Evolutionary conservation across 2,113 vertebrate species (phyloP), one percentile per base, ranked within the genome.

Genomic region (Centrocercus urophasianus): DNA sequence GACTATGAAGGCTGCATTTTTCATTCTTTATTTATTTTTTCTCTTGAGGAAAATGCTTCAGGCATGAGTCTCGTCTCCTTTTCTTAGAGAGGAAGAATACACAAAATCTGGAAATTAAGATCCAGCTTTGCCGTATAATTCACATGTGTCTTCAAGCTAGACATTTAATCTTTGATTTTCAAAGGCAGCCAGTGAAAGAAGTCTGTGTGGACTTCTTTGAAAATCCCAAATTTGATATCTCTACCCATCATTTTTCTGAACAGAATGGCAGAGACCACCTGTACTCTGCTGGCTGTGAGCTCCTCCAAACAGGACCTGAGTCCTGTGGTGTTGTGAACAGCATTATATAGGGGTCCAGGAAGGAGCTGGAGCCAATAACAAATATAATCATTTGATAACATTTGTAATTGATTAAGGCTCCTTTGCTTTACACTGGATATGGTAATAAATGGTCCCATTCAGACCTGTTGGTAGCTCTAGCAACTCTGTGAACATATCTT

Each of bases 241-340:
- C 9, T 72, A n/a, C 61, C n/a, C 5, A 15, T 94, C 24, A 11
- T 10, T 34, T 79, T 15, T 76, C 12, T 21, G 22, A 11, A 13
- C 38, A 63, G 54, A 73, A 57, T 17, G 16, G 22, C 30, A 71
- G 74, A 83, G 12, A 40, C 32, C 7, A 12, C 43, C 17, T 54
- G 30, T 48, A 75, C 32, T 45, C 60, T 75, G 18, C 38, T 43
- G 52, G 5, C 47, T 82, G 16, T 2, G 7, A 89, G 21, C 3
- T 77, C 32, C 47, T 76, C 3, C 2, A 10, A 63, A 25, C 13
- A 70, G 43, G 28, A 73, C 25, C 12, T 5, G 5, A 25, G 8
- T 87, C 2, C 0, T 13, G 45, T 74, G 0, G 6, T 8, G 19
- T 1, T 66, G 10, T 13, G 8, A n/a, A 32, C 19, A 32, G 10